Conservation (phyloP, 2,113 vertebrate genomes). For the Pipra filicauda region DNA sequence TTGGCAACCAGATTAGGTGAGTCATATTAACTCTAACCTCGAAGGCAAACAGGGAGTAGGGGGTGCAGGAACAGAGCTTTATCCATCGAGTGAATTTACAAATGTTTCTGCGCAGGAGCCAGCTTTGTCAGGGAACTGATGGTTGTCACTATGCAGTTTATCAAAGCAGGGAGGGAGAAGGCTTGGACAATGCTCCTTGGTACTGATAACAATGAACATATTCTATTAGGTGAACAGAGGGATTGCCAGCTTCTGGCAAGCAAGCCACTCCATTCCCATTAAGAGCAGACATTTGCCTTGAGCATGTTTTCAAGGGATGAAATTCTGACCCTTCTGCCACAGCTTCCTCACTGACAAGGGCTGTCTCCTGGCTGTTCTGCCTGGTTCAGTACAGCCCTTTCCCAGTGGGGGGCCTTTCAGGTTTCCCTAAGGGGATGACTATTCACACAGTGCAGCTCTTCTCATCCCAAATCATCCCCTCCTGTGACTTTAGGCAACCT, state of each 20-base stretch:
- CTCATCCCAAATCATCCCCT: slow-evolving; percentile 26
- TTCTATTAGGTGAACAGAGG: background rate
- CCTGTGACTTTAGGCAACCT: background rate
- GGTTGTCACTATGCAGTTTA: background rate
- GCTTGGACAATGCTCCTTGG: background rate
- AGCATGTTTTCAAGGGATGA: background rate
- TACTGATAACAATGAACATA: background rate
- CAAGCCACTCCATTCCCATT: background rate
- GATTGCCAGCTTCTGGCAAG: background rate
- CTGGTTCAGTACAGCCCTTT: background rate
- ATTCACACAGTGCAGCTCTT: background rate
- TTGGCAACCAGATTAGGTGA: slow-evolving; percentile 46
- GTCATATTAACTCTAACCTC: slow-evolving; percentile 52
- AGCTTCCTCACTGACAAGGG: background rate
- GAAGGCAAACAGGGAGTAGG: background rate
- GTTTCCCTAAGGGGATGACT: background rate
- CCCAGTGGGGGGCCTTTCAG: background rate
- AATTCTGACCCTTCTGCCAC: background rate
- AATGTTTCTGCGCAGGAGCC: background rate
- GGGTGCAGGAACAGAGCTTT: background rate
- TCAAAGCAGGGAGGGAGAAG: background rate
- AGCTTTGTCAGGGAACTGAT: slow-evolving; percentile 18
- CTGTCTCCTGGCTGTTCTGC: background rate
- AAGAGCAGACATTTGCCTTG: background rate
- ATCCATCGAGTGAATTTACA: background rate